phyloP scores from a whole-genome alignment of 2,888 invertebrate genomes.

The Cylindroiulus punctatus region DNA sequence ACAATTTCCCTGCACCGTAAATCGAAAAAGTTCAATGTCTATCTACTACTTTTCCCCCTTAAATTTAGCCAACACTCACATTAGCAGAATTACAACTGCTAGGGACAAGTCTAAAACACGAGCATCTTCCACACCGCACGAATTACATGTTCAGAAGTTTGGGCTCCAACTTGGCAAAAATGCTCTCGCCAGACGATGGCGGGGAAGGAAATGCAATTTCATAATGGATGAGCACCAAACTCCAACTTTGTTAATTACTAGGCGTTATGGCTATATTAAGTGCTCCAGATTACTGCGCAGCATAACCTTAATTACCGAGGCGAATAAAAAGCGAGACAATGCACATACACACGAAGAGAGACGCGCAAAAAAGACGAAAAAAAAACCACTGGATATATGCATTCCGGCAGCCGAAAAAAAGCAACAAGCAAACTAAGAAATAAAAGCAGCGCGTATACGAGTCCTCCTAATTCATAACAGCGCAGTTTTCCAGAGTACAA shows the following conservation, averaged over 20 bases:
- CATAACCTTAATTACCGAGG: neutral
- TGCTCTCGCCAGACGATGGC: neutral
- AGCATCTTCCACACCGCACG: too few species aligned
- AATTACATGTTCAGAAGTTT: too few species aligned
- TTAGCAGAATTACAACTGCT: too few species aligned
- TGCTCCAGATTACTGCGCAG: neutral
- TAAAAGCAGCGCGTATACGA: neutral
- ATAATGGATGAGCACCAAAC: neutral
- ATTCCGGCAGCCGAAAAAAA: neutral
- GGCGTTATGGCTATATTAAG: neutral
- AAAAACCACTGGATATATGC: neutral
- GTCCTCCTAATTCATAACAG: neutral
- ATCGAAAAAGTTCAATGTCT: too few species aligned
- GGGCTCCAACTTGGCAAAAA: neutral
- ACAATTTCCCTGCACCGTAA: too few species aligned
- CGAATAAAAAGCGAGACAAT: neutral
- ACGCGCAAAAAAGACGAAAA: neutral
- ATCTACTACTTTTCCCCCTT: too few species aligned
- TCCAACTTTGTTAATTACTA: conserved; percentile 1
- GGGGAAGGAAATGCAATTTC: neutral
- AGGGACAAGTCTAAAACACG: too few species aligned
- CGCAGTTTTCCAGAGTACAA: neutral
- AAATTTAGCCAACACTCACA: too few species aligned
- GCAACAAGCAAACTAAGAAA: too few species aligned
- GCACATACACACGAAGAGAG: neutral